phyloP scores from a whole-genome alignment of 30 jellyfish, hydroid and myxozoan species.

The Pelagia noctiluca region DNA sequence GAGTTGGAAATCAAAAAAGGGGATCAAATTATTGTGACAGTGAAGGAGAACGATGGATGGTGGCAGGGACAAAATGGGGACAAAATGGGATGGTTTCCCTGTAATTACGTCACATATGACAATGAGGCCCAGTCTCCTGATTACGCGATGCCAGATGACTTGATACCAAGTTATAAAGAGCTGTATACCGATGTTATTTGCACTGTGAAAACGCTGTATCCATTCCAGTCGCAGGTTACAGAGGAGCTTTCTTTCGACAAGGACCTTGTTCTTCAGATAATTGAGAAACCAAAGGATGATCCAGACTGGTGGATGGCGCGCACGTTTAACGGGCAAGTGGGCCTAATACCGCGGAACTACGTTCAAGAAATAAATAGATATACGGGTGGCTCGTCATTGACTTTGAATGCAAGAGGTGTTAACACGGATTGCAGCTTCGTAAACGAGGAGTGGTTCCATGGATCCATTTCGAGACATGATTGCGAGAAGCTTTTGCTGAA shows the following conservation, averaged over 20 bases:
- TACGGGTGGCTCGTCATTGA: slow-evolving; percentile 59
- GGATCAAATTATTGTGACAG: slow-evolving; percentile 72
- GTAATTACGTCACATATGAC: slow-evolving; percentile 73
- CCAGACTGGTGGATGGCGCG: slow-evolving; percentile 99
- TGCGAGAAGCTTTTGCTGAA: slow-evolving; percentile 73
- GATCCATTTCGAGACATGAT: slow-evolving; percentile 80
- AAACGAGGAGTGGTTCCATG: slow-evolving; percentile 94
- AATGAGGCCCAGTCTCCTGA: slow-evolving; percentile 73
- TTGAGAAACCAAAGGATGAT: slow-evolving; percentile 95
- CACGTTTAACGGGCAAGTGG: slow-evolving; percentile 90
- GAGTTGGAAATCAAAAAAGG: slow-evolving; percentile 86
- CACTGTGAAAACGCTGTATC: slow-evolving; percentile 88
- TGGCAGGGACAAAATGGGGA: slow-evolving; percentile 93
- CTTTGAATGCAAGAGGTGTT: slow-evolving; percentile 60
- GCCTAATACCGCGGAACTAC: slow-evolving; percentile 95
- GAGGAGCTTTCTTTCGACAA: slow-evolving; percentile 92
- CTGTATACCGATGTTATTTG: slow-evolving; percentile 67
- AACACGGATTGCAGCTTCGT: slow-evolving; percentile 69
- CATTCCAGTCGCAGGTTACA: slow-evolving; percentile 75
- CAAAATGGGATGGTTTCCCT: slow-evolving; percentile 93
- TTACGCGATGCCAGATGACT: slow-evolving; percentile 87
- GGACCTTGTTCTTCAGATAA: slow-evolving; percentile 77
- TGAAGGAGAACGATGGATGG: slow-evolving; percentile 96
- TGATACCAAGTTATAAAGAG: slow-evolving; percentile 57
- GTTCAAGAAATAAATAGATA: slow-evolving; percentile 85